phyloP scores from a whole-genome alignment of 2,888 invertebrate genomes.

The Drepana falcataria region DNA sequence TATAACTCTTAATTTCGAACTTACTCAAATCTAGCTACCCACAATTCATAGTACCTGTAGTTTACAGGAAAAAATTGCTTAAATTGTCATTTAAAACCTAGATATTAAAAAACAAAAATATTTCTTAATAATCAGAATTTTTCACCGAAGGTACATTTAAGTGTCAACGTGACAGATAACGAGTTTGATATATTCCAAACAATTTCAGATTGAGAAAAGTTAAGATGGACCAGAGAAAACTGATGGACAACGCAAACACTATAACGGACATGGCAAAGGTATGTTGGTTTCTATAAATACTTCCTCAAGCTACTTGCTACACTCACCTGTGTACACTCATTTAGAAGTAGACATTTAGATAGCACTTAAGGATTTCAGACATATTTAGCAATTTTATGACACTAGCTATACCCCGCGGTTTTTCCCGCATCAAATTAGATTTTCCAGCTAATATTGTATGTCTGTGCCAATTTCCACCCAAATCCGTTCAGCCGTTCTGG shows the following conservation, averaged over 20 bases:
- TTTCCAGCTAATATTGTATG: neutral
- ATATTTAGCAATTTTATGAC: neutral
- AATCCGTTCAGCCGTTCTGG: no score
- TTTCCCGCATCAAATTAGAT: neutral
- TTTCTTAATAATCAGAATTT: no score
- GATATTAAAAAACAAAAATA: no score
- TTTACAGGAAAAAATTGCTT: no score
- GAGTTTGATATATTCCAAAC: neutral
- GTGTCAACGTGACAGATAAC: slow-evolving; percentile 4
- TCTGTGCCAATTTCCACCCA: no score
- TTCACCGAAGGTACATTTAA: no score
- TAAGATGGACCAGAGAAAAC: slow-evolving; percentile 99
- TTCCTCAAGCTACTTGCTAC: slow-evolving; percentile 50
- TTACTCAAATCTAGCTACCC: no score
- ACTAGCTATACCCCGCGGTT: slow-evolving; percentile 1
- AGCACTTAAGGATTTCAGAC: slow-evolving; percentile 35
- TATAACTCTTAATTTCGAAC: no score
- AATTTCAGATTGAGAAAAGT: slow-evolving; percentile 95
- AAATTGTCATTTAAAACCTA: no score
- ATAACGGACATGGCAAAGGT: slow-evolving; percentile 99
- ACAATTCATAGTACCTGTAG: no score
- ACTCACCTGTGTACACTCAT: slow-evolving; percentile 57
- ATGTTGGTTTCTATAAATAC: slow-evolving; percentile 46
- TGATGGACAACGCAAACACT: slow-evolving; percentile 99
- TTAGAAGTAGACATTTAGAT: slow-evolving; percentile 42